These are phyloP conservation scores for Astropecten irregularis DNA, from an alignment of 53 echinoderm and acorn worm species.

Conservation along the genomic window DNA sequence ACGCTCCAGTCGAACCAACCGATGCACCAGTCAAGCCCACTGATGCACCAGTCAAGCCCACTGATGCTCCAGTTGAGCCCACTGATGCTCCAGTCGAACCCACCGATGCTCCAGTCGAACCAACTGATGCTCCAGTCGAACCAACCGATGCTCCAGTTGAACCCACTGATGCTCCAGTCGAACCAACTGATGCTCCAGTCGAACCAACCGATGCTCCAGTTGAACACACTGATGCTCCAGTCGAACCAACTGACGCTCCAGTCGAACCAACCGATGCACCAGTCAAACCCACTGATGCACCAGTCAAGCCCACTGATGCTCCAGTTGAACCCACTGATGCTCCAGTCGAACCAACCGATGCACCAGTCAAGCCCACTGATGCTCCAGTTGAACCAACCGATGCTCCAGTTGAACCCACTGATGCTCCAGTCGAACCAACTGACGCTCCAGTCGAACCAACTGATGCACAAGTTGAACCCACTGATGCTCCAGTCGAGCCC, in stretches of 20 bases:
- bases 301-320: neutral
- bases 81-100: slow-evolving; percentile 5
- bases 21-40: neutral
- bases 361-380: neutral
- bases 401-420: neutral
- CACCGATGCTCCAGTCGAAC: neutral
- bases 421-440: slow-evolving; percentile 15
- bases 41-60: neutral
- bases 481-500: neutral
- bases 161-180: neutral
- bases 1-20: neutral
- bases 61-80: neutral
- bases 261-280: neutral
- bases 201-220: slow-evolving; percentile 7
- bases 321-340: slow-evolving; percentile 9
- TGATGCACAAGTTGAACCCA: neutral
- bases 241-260: slow-evolving; percentile 1
- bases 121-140: neutral
- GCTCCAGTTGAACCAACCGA: neutral
- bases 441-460: neutral
- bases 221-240: neutral
- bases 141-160: slow-evolving; percentile 4
- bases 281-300: neutral
- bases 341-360: neutral
- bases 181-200: neutral